These are phyloP conservation scores for Sula dactylatra DNA, from an alignment of 2,113 vertebrate species.

Conservation along the genomic window DNA sequence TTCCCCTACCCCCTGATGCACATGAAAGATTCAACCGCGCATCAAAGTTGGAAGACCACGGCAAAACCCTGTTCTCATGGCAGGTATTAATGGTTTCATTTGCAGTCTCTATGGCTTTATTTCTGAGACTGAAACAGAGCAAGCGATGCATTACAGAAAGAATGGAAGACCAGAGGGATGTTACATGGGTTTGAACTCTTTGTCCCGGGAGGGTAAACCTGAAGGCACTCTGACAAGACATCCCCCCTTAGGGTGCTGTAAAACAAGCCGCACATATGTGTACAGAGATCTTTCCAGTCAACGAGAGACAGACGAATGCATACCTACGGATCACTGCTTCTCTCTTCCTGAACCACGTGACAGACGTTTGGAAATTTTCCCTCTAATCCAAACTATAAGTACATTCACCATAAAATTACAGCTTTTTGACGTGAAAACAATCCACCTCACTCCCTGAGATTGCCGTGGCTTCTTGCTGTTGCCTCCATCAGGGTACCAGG, in stretches of 20 bases:
- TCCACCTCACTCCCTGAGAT: neutral
- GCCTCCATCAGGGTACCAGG: neutral
- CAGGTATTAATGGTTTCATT: neutral
- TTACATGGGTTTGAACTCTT: neutral
- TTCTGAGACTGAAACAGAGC: neutral
- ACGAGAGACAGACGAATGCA: no score
- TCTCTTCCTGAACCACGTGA: neutral
- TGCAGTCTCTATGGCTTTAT: neutral
- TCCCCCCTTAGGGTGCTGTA: neutral
- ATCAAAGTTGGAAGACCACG: neutral
- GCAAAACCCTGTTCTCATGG: neutral
- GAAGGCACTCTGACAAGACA: neutral
- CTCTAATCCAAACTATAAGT: neutral
- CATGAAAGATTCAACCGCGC: neutral
- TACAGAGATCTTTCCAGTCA: neutral
- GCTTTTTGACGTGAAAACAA: neutral
- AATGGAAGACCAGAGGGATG: neutral
- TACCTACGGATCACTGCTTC: neutral
- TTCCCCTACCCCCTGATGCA: neutral
- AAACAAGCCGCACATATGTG: neutral
- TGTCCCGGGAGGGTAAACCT: neutral
- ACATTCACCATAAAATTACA: neutral
- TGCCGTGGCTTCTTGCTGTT: neutral
- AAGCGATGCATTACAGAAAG: neutral
- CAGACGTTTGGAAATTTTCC: neutral